Evolutionary conservation across 2,888 invertebrate genomes (phyloP).

Genomic region (Abrostola triplasia): DNA sequence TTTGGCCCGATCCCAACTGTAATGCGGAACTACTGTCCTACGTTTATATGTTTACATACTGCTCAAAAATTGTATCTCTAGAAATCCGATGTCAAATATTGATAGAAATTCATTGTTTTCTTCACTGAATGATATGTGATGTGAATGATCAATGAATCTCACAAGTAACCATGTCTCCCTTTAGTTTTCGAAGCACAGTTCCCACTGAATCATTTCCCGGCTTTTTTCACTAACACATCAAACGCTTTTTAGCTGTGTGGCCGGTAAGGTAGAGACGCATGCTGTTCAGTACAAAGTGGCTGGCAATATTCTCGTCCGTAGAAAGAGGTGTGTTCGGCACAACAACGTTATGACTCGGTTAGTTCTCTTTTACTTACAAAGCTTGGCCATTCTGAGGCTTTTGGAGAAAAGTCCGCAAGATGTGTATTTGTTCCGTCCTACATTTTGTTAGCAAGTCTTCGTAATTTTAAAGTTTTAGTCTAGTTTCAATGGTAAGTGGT

Average conservation of each 20-base stretch:
- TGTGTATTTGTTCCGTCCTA: not conserved
- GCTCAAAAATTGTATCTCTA: no score
- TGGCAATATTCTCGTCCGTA: slow-evolving; percentile 79
- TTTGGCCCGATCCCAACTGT: no score
- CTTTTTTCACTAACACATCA: slow-evolving; percentile 52
- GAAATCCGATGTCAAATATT: no score
- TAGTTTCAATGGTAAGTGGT: no score
- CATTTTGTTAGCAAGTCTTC: not conserved
- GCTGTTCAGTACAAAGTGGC: slow-evolving; percentile 83
- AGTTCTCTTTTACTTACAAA: slow-evolving; percentile 61
- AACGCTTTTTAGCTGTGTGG: slow-evolving; percentile 82
- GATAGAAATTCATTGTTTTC: no score
- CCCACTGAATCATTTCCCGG: slow-evolving; percentile 15
- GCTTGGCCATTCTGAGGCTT: slow-evolving; percentile 42
- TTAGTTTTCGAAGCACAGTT: not conserved
- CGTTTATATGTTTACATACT: no score
- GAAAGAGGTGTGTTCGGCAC: slow-evolving; percentile 82
- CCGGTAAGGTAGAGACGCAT: slow-evolving; percentile 83
- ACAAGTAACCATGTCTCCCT: no score
- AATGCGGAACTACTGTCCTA: no score
- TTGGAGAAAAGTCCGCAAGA: not conserved
- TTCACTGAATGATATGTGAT: no score
- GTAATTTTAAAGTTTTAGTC: no score
- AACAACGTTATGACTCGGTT: slow-evolving; percentile 86
- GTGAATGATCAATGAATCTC: no score